These are phyloP conservation scores for Phortica okadai DNA, from an alignment of 2,888 invertebrate genomes.

Conservation along the genomic window DNA sequence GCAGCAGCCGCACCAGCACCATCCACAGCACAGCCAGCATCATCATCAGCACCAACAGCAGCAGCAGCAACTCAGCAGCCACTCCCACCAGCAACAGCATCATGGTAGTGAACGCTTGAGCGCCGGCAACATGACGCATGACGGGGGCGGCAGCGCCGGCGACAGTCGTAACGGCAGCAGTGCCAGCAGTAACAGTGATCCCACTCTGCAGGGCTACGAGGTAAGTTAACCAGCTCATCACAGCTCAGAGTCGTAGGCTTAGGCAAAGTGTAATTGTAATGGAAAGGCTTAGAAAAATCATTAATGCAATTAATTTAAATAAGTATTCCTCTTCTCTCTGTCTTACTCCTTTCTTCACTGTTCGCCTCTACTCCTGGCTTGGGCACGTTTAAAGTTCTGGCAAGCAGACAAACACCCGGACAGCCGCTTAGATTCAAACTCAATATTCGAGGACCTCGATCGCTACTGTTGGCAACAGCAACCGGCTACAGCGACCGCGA, in stretches of 20 bases:
- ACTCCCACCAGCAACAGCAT: constrained; percentile 59
- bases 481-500: constrained; percentile 69
- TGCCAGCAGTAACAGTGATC: constrained; percentile 65
- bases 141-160: constrained; percentile 54
- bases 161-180: constrained; percentile 55
- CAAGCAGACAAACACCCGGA: constrained; percentile 79
- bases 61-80: constrained; percentile 46
- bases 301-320: not conserved
- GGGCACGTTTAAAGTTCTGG: constrained; percentile 71
- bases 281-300: not conserved
- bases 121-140: constrained; percentile 62
- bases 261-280: too few species aligned
- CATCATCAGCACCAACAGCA: constrained; percentile 46
- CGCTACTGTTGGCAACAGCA: constrained; percentile 89
- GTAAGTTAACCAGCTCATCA: constrained; percentile 60
- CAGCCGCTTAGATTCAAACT: constrained; percentile 83
- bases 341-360: not conserved
- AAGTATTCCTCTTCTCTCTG: not conserved
- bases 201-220: constrained; percentile 76
- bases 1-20: constrained; percentile 51
- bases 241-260: too few species aligned
- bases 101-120: constrained; percentile 56
- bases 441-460: constrained; percentile 88
- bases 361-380: not conserved
- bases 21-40: constrained; percentile 51